Percentiles rank a stretch among this genome's conserved stretches.
Evolutionary conservation across 1,140 invertebrate genomes (phyloP).

Genomic region (Fopius arisanus): DNA sequence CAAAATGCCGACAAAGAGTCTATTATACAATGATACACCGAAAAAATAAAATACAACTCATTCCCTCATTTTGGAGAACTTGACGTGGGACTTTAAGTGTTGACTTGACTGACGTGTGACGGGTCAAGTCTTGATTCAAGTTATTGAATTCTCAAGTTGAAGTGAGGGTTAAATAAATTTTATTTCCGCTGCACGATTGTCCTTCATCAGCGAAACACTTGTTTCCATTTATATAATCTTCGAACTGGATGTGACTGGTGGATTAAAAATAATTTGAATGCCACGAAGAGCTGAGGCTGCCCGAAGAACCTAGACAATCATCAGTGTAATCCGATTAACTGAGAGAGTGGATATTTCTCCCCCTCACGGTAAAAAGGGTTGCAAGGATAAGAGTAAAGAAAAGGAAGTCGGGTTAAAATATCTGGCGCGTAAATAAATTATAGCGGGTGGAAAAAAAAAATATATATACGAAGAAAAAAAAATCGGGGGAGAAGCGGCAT

Average conservation of each 20-base stretch:
- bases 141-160: no score
- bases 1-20: constrained; percentile 39
- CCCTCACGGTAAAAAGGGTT: constrained; percentile 20
- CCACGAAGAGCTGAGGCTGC: background rate
- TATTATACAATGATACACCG: constrained; percentile 1
- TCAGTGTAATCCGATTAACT: constrained; percentile 36
- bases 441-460: constrained; percentile 24
- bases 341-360: background rate
- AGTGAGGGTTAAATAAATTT: no score
- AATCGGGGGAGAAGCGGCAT: background rate
- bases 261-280: constrained; percentile 15
- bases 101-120: no score
- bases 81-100: no score
- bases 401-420: constrained; percentile 35
- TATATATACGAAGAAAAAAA: background rate
- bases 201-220: background rate
- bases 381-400: constrained; percentile 27
- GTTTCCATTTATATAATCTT: background rate
- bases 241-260: background rate
- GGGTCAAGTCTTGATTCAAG: no score
- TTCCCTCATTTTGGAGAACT: background rate
- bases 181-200: no score
- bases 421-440: constrained; percentile 39
- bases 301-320: constrained; percentile 26
- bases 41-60: no score